Base-by-base conservation (phyloP, 2,888 invertebrate species). In the Polymixis flavicincta region DNA sequence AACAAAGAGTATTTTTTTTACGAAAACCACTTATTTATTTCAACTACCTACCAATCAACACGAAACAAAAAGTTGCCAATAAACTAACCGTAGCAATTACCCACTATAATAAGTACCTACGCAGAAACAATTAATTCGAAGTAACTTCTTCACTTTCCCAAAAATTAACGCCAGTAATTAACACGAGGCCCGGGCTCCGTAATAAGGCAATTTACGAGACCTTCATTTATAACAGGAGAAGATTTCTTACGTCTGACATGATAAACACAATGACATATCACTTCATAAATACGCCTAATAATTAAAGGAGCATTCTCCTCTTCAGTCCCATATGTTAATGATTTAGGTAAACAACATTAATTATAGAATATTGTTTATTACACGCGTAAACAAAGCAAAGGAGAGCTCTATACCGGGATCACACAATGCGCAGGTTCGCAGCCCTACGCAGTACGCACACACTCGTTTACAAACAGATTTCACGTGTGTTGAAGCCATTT, bases 401-500 rank as follows among this genome's bases (percentile, higher is more conserved):
- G 63, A 69, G 17, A 55, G 63, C 8, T 72, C 37, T 37, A 66
- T 48, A 64, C 63, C 63, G 70, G 63, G 59, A 63, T 61, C 48
- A 64, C 65, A 74, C 65, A 71, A 61, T 64, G 59, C 52, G 42
- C 11, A 83, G 59, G 71, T 64, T 73, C 74, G 66, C 85, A 85
- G 71, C 85, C 87, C 87, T 85, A 81, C 72, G 48, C 74, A 69
- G 74, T 85, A 82, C 74, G 52, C 75, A 71, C 75, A 70, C 78
- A 77, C 73, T 50, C 79, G 74, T 80, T 87, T 86, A 86, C 88
- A 89, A 90, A 89, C 91, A 89, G 87, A 89, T 90, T 88, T 87
- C 85, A 88, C 87, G 86, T 90, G 88, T 83, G 85, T 80, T 77
- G 86, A 78, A 81, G 85, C 84, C 87, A 85, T 89, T 89, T 86